These are phyloP conservation scores for Amphipyra berbera DNA, from an alignment of 2,888 invertebrate genomes.

Conservation along the genomic window DNA sequence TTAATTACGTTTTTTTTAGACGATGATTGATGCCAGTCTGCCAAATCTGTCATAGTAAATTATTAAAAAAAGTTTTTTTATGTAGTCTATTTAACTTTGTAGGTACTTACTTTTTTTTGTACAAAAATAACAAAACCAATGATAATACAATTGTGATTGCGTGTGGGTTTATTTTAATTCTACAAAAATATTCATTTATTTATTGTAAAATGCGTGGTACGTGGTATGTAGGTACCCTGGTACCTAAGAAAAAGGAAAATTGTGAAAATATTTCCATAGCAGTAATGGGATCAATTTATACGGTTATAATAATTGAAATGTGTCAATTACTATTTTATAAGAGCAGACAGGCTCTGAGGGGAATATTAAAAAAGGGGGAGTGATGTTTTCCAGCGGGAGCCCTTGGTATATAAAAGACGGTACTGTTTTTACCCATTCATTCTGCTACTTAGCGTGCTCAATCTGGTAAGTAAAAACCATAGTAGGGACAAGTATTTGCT, in stretches of 20 bases:
- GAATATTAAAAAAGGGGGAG: slow-evolving; percentile 87
- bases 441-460: slow-evolving; percentile 52
- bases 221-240: no score
- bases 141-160: no score
- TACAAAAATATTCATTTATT: no score
- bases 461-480: slow-evolving; percentile 51
- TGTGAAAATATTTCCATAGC: slow-evolving; percentile 63
- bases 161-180: no score
- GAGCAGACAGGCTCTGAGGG: slow-evolving; percentile 74
- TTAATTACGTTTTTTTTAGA: neutral
- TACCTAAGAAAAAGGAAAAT: slow-evolving; percentile 28
- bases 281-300: slow-evolving; percentile 76
- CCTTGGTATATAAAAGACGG: slow-evolving; percentile 75
- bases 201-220: neutral
- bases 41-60: neutral
- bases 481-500: neutral
- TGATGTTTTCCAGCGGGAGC: slow-evolving; percentile 71
- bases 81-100: no score
- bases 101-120: no score
- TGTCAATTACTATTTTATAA: slow-evolving; percentile 82
- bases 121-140: no score
- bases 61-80: neutral
- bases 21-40: neutral
- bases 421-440: slow-evolving; percentile 62
- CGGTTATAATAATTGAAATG: slow-evolving; percentile 80